A percentile compares a stretch with the other conserved stretches of the same genome.
phyloP scores from a whole-genome alignment of 2,888 invertebrate genomes.

The Apamea epomidion region DNA sequence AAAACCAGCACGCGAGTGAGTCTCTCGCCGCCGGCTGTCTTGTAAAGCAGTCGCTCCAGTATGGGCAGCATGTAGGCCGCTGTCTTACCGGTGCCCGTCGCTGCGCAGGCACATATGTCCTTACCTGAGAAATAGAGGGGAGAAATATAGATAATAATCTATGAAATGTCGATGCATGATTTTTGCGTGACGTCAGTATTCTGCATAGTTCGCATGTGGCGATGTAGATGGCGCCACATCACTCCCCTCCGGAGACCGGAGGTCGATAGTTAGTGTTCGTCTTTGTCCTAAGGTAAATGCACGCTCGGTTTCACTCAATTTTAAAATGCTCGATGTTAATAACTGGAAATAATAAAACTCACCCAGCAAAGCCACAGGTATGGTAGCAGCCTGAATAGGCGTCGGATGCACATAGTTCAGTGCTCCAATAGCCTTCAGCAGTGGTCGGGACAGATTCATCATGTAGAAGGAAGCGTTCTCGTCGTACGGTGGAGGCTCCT shows the following conservation, averaged over 20 bases:
- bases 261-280: too few species aligned
- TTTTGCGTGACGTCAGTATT: too few species aligned
- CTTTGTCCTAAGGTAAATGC: too few species aligned
- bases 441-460: slow-evolving; percentile 98
- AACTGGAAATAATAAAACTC: slow-evolving; percentile 44
- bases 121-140: slow-evolving; percentile 90
- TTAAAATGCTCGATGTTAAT: too few species aligned
- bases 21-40: slow-evolving; percentile 93
- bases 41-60: slow-evolving; percentile 97
- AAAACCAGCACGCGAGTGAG: slow-evolving; percentile 95
- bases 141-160: neutral
- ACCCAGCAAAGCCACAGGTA: slow-evolving; percentile 97
- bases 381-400: slow-evolving; percentile 98
- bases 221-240: too few species aligned
- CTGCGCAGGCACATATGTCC: slow-evolving; percentile 99
- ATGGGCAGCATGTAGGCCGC: slow-evolving; percentile 99
- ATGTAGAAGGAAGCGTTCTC: slow-evolving; percentile 95
- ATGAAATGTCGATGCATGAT: too few species aligned
- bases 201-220: too few species aligned
- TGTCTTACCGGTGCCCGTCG: slow-evolving; percentile 99
- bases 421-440: slow-evolving; percentile 96
- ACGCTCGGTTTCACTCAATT: too few species aligned
- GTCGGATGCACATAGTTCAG: slow-evolving; percentile 98
- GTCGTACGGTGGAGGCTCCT: slow-evolving; percentile 92
- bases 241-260: too few species aligned